Conservation (phyloP, 1,140 invertebrate genomes). For the Drosophila insularis region DNA sequence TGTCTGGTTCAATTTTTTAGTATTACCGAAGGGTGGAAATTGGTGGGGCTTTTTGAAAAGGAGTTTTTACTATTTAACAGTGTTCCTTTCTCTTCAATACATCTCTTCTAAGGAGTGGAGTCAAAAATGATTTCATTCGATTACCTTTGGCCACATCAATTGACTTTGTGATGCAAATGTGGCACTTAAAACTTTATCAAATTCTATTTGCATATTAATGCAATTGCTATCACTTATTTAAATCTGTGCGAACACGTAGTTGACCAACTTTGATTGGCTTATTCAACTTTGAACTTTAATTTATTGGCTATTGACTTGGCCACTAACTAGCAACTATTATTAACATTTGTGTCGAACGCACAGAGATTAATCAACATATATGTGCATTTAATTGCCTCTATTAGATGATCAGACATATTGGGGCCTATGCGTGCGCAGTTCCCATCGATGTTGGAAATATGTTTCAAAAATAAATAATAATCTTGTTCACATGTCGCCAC, state of each 20-base stretch:
- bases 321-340: conserved; percentile 17
- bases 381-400: conserved; percentile 39
- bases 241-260: conserved; percentile 49
- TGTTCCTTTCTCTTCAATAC: too few relatives aligned
- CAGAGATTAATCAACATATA: conserved; percentile 51
- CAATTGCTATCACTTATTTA: conserved; percentile 25
- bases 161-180: conserved; percentile 24
- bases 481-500: conserved; percentile 14
- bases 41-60: too few relatives aligned
- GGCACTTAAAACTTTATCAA: conserved; percentile 14
- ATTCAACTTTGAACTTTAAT: conserved; percentile 45
- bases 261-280: conserved; percentile 30
- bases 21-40: too few relatives aligned
- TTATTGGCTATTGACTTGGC: conserved; percentile 36
- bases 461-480: conserved; percentile 17
- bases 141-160: neutral
- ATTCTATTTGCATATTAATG: conserved; percentile 40
- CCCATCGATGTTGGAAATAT: neutral
- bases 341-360: conserved; percentile 46
- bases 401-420: conserved; percentile 31
- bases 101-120: neutral
- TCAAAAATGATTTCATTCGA: neutral
- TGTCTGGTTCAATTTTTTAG: too few relatives aligned
- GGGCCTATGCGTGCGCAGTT: neutral
- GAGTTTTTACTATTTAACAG: too few relatives aligned